phyloP scores from a whole-genome alignment of 2,888 invertebrate genomes.

The Junonia oenone region DNA sequence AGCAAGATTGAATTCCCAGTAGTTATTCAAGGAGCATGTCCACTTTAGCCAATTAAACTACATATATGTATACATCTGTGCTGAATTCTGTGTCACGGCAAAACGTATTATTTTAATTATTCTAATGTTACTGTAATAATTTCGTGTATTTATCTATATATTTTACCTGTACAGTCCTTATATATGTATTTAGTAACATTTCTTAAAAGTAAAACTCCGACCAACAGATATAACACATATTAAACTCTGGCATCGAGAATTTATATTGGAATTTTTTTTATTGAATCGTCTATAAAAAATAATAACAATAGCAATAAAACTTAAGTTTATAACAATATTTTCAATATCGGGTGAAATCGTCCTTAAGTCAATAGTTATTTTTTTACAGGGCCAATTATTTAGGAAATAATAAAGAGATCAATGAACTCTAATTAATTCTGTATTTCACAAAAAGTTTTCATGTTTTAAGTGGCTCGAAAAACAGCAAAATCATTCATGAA shows the following conservation, averaged over 20 bases:
- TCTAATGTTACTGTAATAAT: neutral
- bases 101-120: too few species aligned
- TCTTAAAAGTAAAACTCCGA: neutral
- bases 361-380: neutral
- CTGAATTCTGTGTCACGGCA: too few species aligned
- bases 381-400: slow-evolving; percentile 7
- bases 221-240: neutral
- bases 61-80: too few species aligned
- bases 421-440: neutral
- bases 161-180: too few species aligned
- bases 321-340: neutral
- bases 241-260: neutral
- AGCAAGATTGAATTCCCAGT: too few species aligned
- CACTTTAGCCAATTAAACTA: too few species aligned
- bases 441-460: slow-evolving; percentile 1
- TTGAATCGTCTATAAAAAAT: too few species aligned
- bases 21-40: too few species aligned
- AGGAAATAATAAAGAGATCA: neutral
- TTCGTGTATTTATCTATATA: neutral
- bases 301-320: neutral
- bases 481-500: slow-evolving; percentile 17
- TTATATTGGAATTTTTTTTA: neutral
- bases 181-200: too few species aligned
- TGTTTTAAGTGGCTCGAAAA: slow-evolving; percentile 17
- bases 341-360: neutral